A percentile compares a stretch with the other conserved stretches of the same genome.
phyloP scores from a whole-genome alignment of 2,113 vertebrate genomes.

The Pseudopipra pipra region DNA sequence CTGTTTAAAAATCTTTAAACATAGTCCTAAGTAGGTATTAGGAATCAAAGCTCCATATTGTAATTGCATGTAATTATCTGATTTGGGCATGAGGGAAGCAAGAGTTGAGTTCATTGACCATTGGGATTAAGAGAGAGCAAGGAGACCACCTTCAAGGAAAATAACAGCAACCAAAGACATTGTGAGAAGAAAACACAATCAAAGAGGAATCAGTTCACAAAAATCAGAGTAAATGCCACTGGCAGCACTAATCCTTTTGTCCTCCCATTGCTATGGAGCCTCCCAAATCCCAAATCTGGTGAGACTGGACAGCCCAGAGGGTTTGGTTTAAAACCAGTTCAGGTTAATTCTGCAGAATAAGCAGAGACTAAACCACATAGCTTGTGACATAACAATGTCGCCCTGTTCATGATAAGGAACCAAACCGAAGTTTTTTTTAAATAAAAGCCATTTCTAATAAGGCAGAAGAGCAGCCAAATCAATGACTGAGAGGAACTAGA shows the following conservation, averaged over 20 bases:
- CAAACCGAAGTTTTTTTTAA: neutral
- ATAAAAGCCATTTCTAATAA: neutral
- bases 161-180: neutral
- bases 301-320: neutral
- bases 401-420: neutral
- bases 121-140: neutral
- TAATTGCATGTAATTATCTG: neutral
- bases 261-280: neutral
- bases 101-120: neutral
- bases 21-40: neutral
- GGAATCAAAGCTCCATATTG: neutral
- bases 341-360: neutral
- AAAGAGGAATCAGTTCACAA: neutral
- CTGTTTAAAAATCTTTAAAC: neutral
- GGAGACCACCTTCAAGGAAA: neutral
- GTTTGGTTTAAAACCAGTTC: neutral
- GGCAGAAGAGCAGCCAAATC: neutral
- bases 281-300: neutral
- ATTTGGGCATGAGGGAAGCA: neutral
- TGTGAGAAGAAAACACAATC: neutral
- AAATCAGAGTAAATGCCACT: neutral
- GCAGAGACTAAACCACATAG: neutral
- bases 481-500: neutral
- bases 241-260: neutral
- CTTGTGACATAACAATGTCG: neutral